Evolutionary conservation across 2,113 vertebrate species (phyloP).

Genomic region (Lates calcarifer): DNA sequence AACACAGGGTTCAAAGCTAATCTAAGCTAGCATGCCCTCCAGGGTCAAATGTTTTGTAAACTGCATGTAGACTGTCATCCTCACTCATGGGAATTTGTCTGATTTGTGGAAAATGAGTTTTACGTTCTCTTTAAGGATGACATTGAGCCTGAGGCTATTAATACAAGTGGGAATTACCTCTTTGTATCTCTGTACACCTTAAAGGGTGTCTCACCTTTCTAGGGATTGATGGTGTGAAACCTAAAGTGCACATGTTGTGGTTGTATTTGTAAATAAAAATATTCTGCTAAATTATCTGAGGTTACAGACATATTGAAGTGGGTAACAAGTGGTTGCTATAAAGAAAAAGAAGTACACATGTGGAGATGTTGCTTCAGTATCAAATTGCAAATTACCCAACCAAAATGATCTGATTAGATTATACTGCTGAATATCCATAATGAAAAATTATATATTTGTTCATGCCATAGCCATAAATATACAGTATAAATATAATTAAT

Average conservation of each 20-base stretch:
- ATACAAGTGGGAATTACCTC: conserved; percentile 18
- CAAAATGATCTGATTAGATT: background rate
- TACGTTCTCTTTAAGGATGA: no score
- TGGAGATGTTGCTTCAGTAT: background rate
- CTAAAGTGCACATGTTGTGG: background rate
- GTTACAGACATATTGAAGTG: background rate
- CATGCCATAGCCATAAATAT: background rate
- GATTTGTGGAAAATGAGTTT: conserved; percentile 68
- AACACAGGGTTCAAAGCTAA: conserved; percentile 78
- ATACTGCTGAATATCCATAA: background rate
- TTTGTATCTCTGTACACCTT: conserved; percentile 5
- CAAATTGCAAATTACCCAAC: background rate
- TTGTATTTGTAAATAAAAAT: background rate
- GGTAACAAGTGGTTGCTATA: background rate
- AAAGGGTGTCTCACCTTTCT: background rate
- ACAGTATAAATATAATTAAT: background rate
- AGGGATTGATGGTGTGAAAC: background rate
- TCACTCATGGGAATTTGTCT: conserved; percentile 64
- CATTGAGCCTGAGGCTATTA: conserved; percentile 50
- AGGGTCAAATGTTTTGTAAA: conserved; percentile 74
- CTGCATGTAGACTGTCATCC: conserved; percentile 69
- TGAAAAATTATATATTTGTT: background rate
- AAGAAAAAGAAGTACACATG: background rate
- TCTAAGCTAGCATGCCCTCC: conserved; percentile 63
- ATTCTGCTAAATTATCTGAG: background rate